Conservation (phyloP, 2,888 invertebrate species). For the Sarcophaga carnaria region DNA sequence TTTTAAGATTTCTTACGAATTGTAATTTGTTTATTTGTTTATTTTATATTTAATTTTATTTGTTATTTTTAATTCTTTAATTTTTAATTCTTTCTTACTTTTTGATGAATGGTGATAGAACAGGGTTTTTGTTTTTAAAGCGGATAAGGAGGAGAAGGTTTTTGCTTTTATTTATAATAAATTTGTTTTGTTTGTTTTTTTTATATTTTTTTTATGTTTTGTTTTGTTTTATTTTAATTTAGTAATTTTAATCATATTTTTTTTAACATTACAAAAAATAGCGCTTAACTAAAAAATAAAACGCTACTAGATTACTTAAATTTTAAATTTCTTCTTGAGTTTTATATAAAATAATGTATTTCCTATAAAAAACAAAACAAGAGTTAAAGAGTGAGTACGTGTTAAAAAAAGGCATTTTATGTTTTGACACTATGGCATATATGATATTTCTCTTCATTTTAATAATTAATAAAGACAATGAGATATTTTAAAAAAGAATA, state of each 20-base stretch:
- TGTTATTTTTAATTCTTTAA: background rate
- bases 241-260: slow-evolving; percentile 54
- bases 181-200: slow-evolving; percentile 34
- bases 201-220: background rate
- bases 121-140: slow-evolving; percentile 36
- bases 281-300: slow-evolving; percentile 65
- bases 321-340: slow-evolving; percentile 57
- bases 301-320: slow-evolving; percentile 65
- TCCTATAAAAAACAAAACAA: slow-evolving; percentile 58
- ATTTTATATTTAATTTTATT: slow-evolving; percentile 36
- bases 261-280: slow-evolving; percentile 65
- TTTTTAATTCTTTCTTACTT: background rate
- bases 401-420: slow-evolving; percentile 64
- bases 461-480: slow-evolving; percentile 61
- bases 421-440: slow-evolving; percentile 69
- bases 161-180: slow-evolving; percentile 51
- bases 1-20: slow-evolving; percentile 40
- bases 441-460: slow-evolving; percentile 46
- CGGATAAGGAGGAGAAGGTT: slow-evolving; percentile 53
- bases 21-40: slow-evolving; percentile 36
- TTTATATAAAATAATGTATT: slow-evolving; percentile 66
- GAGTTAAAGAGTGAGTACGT: slow-evolving; percentile 57
- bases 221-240: slow-evolving; percentile 43
- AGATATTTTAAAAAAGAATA: slow-evolving; percentile 37
- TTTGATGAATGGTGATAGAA: slow-evolving; percentile 49